phyloP scores from a whole-genome alignment of 2,797 vertebrate species.

The Semaprochilodus insignis region DNA sequence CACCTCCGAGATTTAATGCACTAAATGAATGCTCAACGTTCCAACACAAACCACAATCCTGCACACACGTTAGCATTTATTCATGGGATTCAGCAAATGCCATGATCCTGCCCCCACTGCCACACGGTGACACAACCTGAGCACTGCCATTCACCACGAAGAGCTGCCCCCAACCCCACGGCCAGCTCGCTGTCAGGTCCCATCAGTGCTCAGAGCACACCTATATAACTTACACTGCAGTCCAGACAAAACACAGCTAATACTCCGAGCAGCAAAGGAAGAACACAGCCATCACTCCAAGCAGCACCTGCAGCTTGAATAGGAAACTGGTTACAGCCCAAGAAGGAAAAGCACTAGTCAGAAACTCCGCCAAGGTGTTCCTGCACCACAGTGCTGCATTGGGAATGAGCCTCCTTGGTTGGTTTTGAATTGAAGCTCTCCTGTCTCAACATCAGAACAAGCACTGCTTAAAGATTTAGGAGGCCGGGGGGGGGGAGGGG shows the following conservation, averaged over 20 bases:
- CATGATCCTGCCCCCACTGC: constrained; percentile 32
- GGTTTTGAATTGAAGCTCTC: neutral
- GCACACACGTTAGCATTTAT: constrained; percentile 16
- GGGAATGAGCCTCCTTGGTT: neutral
- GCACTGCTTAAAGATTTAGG: no score
- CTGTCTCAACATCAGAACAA: neutral
- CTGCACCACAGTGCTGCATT: neutral
- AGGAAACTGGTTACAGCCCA: neutral
- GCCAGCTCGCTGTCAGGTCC: constrained; percentile 40
- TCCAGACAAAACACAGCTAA: neutral
- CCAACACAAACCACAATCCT: neutral
- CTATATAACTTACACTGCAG: neutral
- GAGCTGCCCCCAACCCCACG: constrained; percentile 12
- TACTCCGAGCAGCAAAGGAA: no score
- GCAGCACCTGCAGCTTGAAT: neutral
- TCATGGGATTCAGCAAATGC: constrained; percentile 53
- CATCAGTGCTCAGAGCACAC: constrained; percentile 33
- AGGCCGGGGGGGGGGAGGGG: no score
- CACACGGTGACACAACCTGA: constrained; percentile 33
- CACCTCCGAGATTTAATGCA: no score
- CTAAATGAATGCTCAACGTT: neutral
- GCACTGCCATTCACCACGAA: neutral
- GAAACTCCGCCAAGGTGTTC: neutral
- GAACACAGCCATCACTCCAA: neutral
- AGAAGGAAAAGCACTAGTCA: neutral